phyloP scores from a whole-genome alignment of 2,113 vertebrate species.

The Rousettus leschenaultii region DNA sequence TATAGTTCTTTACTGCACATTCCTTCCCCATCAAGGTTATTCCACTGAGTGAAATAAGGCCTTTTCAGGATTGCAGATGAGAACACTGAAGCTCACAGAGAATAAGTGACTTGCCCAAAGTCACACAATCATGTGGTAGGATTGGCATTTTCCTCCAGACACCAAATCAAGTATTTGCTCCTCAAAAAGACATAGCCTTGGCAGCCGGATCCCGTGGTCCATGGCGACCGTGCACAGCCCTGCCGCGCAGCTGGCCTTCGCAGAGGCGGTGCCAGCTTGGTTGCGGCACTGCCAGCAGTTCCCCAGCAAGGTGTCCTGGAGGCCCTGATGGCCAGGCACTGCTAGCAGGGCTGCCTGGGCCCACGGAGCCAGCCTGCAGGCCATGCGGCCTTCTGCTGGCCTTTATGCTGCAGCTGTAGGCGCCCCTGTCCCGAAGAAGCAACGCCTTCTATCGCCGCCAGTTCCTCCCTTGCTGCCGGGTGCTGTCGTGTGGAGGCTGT shows the following conservation, averaged over 20 bases:
- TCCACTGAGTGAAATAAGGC: not conserved
- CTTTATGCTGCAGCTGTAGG: constrained; percentile 93
- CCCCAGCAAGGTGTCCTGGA: too few relatives aligned
- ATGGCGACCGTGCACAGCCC: too few relatives aligned
- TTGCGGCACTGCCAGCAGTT: too few relatives aligned
- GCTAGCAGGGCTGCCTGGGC: too few relatives aligned
- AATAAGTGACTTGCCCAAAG: not conserved
- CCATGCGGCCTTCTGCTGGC: constrained; percentile 84
- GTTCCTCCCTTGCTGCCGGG: constrained; percentile 92
- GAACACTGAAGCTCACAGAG: not conserved
- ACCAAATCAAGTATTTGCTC: not conserved
- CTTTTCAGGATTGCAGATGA: not conserved
- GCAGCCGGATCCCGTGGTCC: too few relatives aligned
- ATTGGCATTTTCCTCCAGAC: not conserved
- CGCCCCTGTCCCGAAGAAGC: constrained; percentile 84
- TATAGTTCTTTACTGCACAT: not conserved
- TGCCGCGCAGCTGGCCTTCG: too few relatives aligned
- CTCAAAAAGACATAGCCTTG: not conserved
- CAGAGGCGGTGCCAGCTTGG: too few relatives aligned
- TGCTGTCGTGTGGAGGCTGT: constrained; percentile 51
- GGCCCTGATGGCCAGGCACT: too few relatives aligned
- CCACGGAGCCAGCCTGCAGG: constrained; percentile 81
- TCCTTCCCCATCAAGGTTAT: not conserved
- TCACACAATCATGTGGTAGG: not conserved
- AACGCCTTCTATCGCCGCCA: constrained; percentile 90